A percentile compares a stretch with the other conserved stretches of the same genome.
Conservation (phyloP, 2,113 vertebrate genomes). For the Xenopus laevis region DNA sequence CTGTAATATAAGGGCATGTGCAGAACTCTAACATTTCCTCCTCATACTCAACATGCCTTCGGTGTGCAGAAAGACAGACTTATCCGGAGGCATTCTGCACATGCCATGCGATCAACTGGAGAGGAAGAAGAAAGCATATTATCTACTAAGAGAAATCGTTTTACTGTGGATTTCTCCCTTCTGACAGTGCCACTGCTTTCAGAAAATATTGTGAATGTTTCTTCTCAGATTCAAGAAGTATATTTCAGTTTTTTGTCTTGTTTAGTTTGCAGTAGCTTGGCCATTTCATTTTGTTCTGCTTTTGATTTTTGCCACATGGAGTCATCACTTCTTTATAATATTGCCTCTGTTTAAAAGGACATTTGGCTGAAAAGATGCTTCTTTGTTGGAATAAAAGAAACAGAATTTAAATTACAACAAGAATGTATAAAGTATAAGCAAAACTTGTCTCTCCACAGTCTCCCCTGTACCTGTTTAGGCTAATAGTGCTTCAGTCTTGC, state of each 20-base stretch:
- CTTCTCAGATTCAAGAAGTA: slow-evolving; percentile 69
- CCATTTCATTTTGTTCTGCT: slow-evolving; percentile 55
- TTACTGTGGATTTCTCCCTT: slow-evolving; percentile 89
- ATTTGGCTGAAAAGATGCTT: no score
- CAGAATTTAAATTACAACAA: no score
- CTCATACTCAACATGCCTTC: slow-evolving; percentile 64
- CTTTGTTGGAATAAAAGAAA: no score
- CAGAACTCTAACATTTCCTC: slow-evolving; percentile 54
- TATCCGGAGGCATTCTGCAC: slow-evolving; percentile 80
- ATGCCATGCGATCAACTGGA: slow-evolving; percentile 60
- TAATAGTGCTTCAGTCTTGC: no score
- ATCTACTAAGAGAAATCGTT: slow-evolving; percentile 69
- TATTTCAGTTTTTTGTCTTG: slow-evolving; percentile 18
- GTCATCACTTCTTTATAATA: slow-evolving; percentile 40
- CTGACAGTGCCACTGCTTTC: slow-evolving; percentile 70
- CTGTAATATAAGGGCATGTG: no score
- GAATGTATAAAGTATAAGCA: no score
- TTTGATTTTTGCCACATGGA: slow-evolving; percentile 58
- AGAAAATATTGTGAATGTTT: slow-evolving; percentile 63
- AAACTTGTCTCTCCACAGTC: no score
- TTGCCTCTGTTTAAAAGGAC: no score
- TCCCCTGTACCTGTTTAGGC: neutral
- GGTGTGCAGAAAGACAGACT: slow-evolving; percentile 75
- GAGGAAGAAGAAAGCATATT: slow-evolving; percentile 67
- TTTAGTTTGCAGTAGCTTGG: slow-evolving; percentile 47